phyloP scores from a whole-genome alignment of 2,797 vertebrate species.

The Sarcophilus harrisii region DNA sequence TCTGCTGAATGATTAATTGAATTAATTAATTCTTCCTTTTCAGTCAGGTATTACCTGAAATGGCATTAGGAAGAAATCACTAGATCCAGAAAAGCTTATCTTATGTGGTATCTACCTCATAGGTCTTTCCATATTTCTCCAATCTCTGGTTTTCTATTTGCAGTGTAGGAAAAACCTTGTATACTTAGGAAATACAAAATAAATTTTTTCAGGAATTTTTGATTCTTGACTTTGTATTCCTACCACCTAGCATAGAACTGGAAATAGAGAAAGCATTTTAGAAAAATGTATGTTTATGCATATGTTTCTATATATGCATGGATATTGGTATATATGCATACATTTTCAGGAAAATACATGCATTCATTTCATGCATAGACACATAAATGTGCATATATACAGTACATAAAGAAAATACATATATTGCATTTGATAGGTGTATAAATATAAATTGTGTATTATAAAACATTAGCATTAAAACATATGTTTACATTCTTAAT shows the following conservation, averaged over 20 bases:
- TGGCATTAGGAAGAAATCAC: not conserved
- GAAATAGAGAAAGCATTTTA: not conserved
- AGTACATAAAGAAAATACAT: not conserved
- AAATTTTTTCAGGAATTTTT: not conserved
- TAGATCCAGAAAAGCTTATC: not conserved
- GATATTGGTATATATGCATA: not conserved
- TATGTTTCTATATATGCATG: not conserved
- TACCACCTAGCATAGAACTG: not conserved
- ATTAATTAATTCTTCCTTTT: not conserved
- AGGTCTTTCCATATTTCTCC: not conserved
- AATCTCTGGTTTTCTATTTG: not conserved
- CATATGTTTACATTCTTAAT: not conserved
- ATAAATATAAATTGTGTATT: not conserved
- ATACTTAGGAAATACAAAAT: too few relatives aligned
- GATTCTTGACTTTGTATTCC: not conserved
- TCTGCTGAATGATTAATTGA: not conserved
- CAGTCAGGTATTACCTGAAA: not conserved
- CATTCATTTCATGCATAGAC: not conserved
- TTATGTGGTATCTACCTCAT: not conserved
- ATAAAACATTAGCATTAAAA: not conserved
- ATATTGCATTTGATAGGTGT: not conserved
- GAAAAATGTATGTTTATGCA: not conserved
- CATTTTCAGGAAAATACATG: fast-evolving
- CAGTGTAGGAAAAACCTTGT: too few relatives aligned
- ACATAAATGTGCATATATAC: not conserved